Conservation (phyloP, 2,888 invertebrate genomes). For the Eugnorisma glareosa region DNA sequence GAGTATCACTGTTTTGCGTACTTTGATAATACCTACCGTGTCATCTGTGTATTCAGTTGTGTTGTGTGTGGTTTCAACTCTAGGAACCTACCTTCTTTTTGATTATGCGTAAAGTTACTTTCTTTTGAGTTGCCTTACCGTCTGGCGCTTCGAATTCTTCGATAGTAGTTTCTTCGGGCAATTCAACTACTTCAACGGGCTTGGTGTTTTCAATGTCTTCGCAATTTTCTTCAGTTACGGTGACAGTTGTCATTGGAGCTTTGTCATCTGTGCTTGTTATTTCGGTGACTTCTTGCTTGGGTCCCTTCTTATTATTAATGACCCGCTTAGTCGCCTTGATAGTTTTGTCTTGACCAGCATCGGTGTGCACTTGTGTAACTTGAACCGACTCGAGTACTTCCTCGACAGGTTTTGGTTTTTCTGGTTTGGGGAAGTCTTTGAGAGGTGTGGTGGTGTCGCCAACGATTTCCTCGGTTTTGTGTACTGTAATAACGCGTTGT, state of each 20-base stretch:
- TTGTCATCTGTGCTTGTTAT: conserved; percentile 43
- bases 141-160: conserved; percentile 18
- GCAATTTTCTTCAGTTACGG: conserved; percentile 69
- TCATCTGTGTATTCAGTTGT: conserved; percentile 33
- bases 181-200: conserved; percentile 8
- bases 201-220: neutral
- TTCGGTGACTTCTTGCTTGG: conserved; percentile 31
- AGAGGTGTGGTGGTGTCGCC: conserved; percentile 16
- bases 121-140: conserved; percentile 37
- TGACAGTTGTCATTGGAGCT: conserved; percentile 19
- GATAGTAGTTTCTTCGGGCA: conserved; percentile 21
- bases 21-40: conserved; percentile 9
- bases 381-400: conserved; percentile 28
- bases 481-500: conserved; percentile 16
- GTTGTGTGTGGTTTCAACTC: conserved; percentile 42
- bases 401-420: conserved; percentile 3
- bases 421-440: neutral
- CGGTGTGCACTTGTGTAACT: conserved; percentile 23
- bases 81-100: conserved; percentile 53
- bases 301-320: conserved; percentile 36
- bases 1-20: conserved; percentile 31
- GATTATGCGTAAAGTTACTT: conserved; percentile 11
- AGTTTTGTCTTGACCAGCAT: conserved; percentile 17
- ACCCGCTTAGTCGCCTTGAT: conserved; percentile 32
- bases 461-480: conserved; percentile 34